These are phyloP conservation scores for Myotis findleyi DNA, from an alignment of 2,797 vertebrate species.

Conservation along the genomic window DNA sequence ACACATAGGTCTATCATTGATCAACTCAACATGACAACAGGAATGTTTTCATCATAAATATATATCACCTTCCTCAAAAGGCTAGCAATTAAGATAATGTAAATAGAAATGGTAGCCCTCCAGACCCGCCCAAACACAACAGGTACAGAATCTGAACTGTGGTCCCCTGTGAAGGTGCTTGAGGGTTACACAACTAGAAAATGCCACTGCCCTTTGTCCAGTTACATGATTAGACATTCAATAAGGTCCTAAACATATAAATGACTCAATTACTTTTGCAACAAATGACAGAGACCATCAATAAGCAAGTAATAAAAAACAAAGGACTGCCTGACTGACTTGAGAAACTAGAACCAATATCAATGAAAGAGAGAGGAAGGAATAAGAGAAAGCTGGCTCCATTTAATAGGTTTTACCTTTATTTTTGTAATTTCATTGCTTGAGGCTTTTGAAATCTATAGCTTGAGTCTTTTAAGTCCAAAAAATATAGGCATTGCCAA, in stretches of 20 bases:
- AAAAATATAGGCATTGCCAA: not conserved
- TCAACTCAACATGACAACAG: not conserved
- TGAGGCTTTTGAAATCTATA: not conserved
- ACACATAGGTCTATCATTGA: not conserved
- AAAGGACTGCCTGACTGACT: not conserved
- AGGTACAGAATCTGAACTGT: not conserved
- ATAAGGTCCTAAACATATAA: not conserved
- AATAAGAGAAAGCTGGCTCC: not conserved
- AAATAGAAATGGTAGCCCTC: not conserved
- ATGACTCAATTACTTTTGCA: not conserved
- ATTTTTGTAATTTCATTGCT: not conserved
- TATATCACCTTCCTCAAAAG: not conserved
- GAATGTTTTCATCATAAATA: not conserved
- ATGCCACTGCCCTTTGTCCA: not conserved
- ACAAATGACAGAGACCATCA: not conserved
- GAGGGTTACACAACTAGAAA: not conserved
- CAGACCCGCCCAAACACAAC: not conserved
- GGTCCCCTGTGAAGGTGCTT: not conserved
- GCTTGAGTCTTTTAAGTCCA: not conserved
- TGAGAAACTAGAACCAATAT: not conserved
- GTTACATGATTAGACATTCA: not conserved
- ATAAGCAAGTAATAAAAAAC: not conserved
- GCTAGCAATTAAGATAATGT: not conserved
- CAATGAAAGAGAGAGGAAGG: not conserved
- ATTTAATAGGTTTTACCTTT: not conserved